Evolutionary conservation across 2,113 vertebrate species (phyloP).

Genomic region (Oceanites oceanicus): DNA sequence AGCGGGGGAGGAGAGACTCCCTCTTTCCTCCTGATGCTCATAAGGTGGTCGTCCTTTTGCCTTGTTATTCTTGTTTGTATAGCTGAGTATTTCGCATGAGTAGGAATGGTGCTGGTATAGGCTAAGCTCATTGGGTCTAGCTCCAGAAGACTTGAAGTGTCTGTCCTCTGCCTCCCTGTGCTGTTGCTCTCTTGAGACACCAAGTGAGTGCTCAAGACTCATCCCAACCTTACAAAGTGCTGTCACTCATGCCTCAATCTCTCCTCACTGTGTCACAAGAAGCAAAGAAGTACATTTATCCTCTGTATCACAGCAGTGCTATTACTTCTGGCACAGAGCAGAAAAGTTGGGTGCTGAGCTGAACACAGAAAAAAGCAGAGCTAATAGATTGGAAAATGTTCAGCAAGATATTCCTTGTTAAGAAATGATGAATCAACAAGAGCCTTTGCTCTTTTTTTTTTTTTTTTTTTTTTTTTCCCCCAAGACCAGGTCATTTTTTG

Average conservation of each 20-base stretch:
- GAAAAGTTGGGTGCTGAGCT: not conserved
- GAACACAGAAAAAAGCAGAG: not conserved
- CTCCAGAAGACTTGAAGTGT: not conserved
- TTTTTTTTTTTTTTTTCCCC: not conserved
- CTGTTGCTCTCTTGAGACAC: not conserved
- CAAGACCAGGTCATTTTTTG: not conserved
- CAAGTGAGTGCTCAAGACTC: not conserved
- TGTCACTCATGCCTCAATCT: accelerated
- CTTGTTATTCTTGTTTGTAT: not conserved
- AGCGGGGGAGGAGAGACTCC: not conserved
- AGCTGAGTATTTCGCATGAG: not conserved
- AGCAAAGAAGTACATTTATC: not conserved
- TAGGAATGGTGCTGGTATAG: not conserved
- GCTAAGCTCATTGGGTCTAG: not conserved
- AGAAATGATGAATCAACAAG: not conserved
- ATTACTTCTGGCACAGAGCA: not conserved
- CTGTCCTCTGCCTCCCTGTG: not conserved
- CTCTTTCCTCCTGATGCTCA: not conserved
- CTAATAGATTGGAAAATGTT: not conserved
- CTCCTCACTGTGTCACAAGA: not conserved
- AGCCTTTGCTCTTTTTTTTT: not conserved
- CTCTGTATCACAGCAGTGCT: not conserved
- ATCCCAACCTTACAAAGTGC: not conserved
- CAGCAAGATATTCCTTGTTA: not conserved
- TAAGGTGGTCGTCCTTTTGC: not conserved